These are phyloP conservation scores for Clinocottus analis DNA, from an alignment of 2,113 vertebrate species.

Conservation along the genomic window DNA sequence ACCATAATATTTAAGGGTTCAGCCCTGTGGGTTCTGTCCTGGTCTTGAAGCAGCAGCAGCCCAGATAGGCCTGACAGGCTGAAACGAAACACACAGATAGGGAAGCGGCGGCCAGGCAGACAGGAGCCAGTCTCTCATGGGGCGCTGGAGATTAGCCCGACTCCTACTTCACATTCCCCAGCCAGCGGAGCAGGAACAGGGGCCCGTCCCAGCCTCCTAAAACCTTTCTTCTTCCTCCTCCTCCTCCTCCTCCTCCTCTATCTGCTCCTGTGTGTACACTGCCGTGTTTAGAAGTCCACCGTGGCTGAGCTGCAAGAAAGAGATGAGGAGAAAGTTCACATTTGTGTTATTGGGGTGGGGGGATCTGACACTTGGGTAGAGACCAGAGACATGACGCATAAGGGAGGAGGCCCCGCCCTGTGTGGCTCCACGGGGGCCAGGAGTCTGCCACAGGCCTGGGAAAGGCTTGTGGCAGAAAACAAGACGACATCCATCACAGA, in stretches of 20 bases:
- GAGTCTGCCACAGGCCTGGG: slow-evolving; percentile 3
- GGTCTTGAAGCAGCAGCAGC: slow-evolving; percentile 46
- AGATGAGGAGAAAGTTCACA: slow-evolving; percentile 20
- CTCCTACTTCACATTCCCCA: slow-evolving; percentile 90
- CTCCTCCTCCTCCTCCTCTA: slow-evolving; percentile 31
- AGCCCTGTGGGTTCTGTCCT: neutral
- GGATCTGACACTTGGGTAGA: neutral
- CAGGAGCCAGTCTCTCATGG: slow-evolving; percentile 87
- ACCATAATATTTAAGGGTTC: neutral
- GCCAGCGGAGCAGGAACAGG: slow-evolving; percentile 69
- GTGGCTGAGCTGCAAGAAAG: neutral
- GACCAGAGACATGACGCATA: neutral
- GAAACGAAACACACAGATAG: slow-evolving; percentile 91
- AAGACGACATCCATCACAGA: neutral
- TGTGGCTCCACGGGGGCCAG: neutral
- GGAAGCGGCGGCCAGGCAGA: slow-evolving; percentile 88
- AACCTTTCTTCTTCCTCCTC: slow-evolving; percentile 20
- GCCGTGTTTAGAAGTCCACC: slow-evolving; percentile 20
- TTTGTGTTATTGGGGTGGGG: slow-evolving; percentile 7
- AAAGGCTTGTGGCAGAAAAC: neutral
- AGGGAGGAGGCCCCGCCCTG: slow-evolving; percentile 1
- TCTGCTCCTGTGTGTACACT: slow-evolving; percentile 24
- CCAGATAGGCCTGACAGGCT: slow-evolving; percentile 90
- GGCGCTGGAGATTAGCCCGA: slow-evolving; percentile 88
- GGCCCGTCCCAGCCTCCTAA: slow-evolving; percentile 5